These are phyloP conservation scores for Ditula angustiorana DNA, from an alignment of 2,888 invertebrate species.

Conservation along the genomic window DNA sequence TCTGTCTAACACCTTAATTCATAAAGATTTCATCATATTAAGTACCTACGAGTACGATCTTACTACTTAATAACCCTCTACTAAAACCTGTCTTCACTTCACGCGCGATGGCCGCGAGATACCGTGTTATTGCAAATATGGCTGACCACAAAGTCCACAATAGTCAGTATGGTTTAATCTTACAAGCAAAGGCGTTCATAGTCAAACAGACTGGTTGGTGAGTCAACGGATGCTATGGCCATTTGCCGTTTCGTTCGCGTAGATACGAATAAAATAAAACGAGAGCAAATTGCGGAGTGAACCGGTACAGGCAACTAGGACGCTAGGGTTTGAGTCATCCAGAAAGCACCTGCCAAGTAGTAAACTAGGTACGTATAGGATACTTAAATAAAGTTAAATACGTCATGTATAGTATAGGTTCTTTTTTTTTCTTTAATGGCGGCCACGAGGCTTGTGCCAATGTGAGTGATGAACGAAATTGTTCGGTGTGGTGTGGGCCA, in stretches of 20 bases:
- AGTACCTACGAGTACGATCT: too few species aligned
- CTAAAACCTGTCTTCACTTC: too few species aligned
- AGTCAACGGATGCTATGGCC: constrained; percentile 49
- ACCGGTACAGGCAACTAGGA: constrained; percentile 18
- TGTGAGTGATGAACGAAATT: too few species aligned
- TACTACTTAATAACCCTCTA: too few species aligned
- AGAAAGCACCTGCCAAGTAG: neutral
- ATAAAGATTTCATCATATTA: too few species aligned
- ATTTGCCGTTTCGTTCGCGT: constrained; percentile 43
- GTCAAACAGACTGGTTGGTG: constrained; percentile 45
- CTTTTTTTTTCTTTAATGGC: too few species aligned
- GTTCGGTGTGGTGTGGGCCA: too few species aligned
- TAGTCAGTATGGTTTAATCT: neutral
- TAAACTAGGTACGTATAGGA: too few species aligned
- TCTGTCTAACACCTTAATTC: too few species aligned
- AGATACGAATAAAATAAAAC: constrained; percentile 54
- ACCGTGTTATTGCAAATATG: constrained; percentile 2
- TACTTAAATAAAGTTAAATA: too few species aligned
- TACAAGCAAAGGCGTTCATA: neutral
- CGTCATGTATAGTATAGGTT: neutral
- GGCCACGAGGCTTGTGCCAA: too few species aligned
- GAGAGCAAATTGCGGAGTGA: constrained; percentile 46
- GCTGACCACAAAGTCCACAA: neutral
- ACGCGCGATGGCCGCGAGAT: too few species aligned
- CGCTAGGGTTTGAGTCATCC: constrained; percentile 30